Conservation (phyloP, 2,113 vertebrate genomes). For the Numenius arquata region DNA sequence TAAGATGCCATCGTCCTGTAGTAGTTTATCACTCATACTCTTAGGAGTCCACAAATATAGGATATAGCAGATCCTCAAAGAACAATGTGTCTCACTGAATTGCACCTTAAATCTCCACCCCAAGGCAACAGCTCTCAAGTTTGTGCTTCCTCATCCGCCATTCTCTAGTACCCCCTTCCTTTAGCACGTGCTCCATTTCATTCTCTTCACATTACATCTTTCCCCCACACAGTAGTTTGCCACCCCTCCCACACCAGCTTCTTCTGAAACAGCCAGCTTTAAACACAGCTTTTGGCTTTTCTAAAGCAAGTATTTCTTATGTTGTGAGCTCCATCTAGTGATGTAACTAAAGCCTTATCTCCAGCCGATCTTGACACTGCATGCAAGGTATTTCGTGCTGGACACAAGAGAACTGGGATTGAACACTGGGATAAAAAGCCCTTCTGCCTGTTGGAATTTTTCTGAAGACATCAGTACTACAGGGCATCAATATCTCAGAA, state of each 20-base stretch:
- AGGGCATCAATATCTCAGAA: neutral
- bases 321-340: conserved; percentile 50
- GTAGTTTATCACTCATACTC: neutral
- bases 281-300: neutral
- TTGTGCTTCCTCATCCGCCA: neutral
- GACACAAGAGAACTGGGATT: neutral
- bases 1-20: neutral
- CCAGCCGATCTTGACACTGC: neutral
- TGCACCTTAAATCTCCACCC: neutral
- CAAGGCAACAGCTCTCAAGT: neutral
- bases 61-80: neutral
- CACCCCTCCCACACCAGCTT: neutral
- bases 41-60: neutral
- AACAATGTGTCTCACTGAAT: neutral
- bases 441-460: neutral
- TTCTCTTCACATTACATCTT: neutral
- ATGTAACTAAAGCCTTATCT: neutral
- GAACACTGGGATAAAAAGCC: neutral
- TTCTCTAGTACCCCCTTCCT: neutral
- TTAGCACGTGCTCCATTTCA: neutral
- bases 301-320: neutral
- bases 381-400: neutral
- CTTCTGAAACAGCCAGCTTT: neutral
- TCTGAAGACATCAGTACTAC: neutral
- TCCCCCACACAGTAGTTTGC: neutral